Evolutionary conservation across 2,113 vertebrate species (phyloP).

Genomic region (Psephotus haematonotus): DNA sequence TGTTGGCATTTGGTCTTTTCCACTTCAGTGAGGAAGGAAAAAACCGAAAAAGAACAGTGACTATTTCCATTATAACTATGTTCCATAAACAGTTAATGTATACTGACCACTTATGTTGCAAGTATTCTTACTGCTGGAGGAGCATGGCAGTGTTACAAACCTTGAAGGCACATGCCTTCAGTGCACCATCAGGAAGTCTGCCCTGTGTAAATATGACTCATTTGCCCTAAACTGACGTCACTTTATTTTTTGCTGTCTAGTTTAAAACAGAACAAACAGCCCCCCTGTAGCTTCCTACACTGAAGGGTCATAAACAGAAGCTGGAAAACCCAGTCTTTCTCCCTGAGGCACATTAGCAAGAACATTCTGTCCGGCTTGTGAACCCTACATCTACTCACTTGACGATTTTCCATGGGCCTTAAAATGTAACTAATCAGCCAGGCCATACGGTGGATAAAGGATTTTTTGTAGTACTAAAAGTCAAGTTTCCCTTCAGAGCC

Average conservation of each 20-base stretch:
- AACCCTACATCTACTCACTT: background rate
- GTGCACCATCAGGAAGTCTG: background rate
- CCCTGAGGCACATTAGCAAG: background rate
- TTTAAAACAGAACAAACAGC: background rate
- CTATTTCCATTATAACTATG: background rate
- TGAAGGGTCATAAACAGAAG: background rate
- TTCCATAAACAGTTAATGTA: background rate
- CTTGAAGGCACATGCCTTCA: background rate
- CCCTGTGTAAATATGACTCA: background rate
- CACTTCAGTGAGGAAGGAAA: conserved; percentile 49
- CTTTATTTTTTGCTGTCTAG: background rate
- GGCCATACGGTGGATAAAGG: background rate
- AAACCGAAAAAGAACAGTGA: background rate
- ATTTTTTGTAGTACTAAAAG: background rate
- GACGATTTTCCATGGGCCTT: background rate
- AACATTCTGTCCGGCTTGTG: background rate
- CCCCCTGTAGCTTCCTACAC: background rate
- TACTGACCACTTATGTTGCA: rapidly evolving
- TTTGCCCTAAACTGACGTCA: background rate
- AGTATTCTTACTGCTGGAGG: background rate
- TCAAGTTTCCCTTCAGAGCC: background rate
- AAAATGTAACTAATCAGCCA: background rate
- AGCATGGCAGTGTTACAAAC: background rate
- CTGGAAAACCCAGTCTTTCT: background rate
- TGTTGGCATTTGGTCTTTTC: conserved; percentile 84